These are phyloP conservation scores for Lepidurus couesii DNA, from an alignment of 1,140 invertebrate genomes.

Conservation along the genomic window DNA sequence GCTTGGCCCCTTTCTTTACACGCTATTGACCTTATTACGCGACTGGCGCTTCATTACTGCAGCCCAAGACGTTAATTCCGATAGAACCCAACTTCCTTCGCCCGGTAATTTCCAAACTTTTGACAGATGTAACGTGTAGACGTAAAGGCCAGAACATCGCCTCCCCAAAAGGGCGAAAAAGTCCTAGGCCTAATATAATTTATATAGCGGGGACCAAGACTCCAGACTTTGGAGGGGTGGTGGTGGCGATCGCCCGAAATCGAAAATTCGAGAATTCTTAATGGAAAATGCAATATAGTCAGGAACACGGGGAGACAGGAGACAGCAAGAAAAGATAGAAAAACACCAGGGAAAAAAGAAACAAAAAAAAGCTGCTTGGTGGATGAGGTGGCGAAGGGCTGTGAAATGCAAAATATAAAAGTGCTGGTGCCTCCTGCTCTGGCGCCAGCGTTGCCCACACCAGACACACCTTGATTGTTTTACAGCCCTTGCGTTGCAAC, in stretches of 20 bases:
- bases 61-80: neutral
- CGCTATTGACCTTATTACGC: slow-evolving; percentile 5
- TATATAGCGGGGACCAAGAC: too few relatives aligned
- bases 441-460: slow-evolving; percentile 15
- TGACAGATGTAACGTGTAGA: neutral
- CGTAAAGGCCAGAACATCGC: too few relatives aligned
- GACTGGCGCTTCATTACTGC: neutral
- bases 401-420: slow-evolving; percentile 22
- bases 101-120: neutral
- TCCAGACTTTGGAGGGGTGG: neutral
- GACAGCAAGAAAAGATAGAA: neutral
- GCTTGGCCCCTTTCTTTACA: neutral
- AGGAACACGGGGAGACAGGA: neutral
- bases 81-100: neutral
- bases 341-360: neutral
- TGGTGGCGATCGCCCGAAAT: neutral
- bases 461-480: slow-evolving; percentile 22
- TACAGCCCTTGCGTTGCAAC: slow-evolving; percentile 17
- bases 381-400: slow-evolving; percentile 13
- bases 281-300: slow-evolving; percentile 12
- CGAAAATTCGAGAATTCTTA: neutral
- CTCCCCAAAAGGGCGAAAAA: too few relatives aligned
- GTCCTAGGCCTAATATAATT: too few relatives aligned
- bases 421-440: slow-evolving; percentile 4
- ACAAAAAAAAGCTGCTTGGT: neutral